Conservation (phyloP, 2,113 vertebrate species). For the Coregonus clupeaformis region DNA sequence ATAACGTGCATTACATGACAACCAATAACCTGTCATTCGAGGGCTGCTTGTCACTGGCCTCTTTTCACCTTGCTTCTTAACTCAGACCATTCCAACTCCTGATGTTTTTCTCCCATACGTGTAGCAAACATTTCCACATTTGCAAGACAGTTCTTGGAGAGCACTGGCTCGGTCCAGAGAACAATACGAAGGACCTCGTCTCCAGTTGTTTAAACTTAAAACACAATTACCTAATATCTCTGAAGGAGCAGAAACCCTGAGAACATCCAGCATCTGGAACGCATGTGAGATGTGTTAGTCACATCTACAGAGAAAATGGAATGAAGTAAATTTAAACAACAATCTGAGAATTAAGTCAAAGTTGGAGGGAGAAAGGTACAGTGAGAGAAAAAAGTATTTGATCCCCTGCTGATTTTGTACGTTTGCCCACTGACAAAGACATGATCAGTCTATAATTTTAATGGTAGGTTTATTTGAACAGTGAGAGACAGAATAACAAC, state of each 20-base stretch:
- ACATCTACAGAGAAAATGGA: constrained; percentile 22
- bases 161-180: constrained; percentile 12
- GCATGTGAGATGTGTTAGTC: constrained; percentile 26
- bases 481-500: too few species aligned
- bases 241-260: constrained; percentile 14
- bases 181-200: constrained; percentile 18
- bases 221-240: constrained; percentile 38
- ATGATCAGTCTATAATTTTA: too few species aligned
- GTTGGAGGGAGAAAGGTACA: background rate
- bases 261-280: constrained; percentile 27
- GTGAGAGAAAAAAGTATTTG: too few species aligned
- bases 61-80: constrained; percentile 13
- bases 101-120: constrained; percentile 20
- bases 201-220: constrained; percentile 36
- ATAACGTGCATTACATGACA: background rate
- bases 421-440: too few species aligned
- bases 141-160: constrained; percentile 28
- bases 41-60: constrained; percentile 11
- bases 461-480: too few species aligned
- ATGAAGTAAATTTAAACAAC: constrained; percentile 23
- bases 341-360: constrained; percentile 9
- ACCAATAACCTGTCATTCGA: constrained; percentile 26
- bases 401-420: too few species aligned
- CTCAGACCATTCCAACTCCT: constrained; percentile 35
- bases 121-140: constrained; percentile 49